These are phyloP conservation scores for Antechinus flavipes DNA, from an alignment of 2,113 vertebrate genomes.

Conservation along the genomic window DNA sequence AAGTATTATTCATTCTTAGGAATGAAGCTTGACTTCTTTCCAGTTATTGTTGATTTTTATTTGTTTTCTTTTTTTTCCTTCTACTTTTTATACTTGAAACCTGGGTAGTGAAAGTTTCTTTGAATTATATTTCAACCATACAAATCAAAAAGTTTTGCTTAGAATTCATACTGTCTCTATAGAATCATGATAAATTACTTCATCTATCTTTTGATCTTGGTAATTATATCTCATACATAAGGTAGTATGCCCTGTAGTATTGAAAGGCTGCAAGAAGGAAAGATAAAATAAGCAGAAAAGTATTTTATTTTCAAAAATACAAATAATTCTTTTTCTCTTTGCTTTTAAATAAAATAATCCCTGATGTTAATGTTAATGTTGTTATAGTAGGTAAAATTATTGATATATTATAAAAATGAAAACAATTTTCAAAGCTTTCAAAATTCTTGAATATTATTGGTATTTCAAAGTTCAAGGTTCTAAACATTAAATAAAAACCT, in stretches of 20 bases:
- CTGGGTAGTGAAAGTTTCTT: not conserved
- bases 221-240: not conserved
- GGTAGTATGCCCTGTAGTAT: not conserved
- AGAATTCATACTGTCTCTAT: not conserved
- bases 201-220: conserved; percentile 26
- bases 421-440: conserved; percentile 48
- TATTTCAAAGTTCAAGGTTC: conserved; percentile 2
- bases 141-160: conserved; percentile 5
- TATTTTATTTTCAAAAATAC: not conserved
- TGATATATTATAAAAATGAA: conserved; percentile 41
- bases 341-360: not conserved
- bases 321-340: not conserved
- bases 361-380: conserved; percentile 5
- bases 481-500: not conserved
- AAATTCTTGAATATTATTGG: conserved; percentile 18
- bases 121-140: not conserved
- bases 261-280: conserved; percentile 9
- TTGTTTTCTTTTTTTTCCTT: not conserved
- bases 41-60: not conserved
- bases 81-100: not conserved
- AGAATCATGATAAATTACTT: conserved; percentile 49
- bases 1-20: not conserved
- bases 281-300: conserved; percentile 26
- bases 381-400: conserved; percentile 13
- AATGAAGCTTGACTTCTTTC: not conserved